A percentile compares a stretch with the other conserved stretches of the same genome.
Conservation (phyloP, 2,888 invertebrate genomes). For the Periphyllus acericola region DNA sequence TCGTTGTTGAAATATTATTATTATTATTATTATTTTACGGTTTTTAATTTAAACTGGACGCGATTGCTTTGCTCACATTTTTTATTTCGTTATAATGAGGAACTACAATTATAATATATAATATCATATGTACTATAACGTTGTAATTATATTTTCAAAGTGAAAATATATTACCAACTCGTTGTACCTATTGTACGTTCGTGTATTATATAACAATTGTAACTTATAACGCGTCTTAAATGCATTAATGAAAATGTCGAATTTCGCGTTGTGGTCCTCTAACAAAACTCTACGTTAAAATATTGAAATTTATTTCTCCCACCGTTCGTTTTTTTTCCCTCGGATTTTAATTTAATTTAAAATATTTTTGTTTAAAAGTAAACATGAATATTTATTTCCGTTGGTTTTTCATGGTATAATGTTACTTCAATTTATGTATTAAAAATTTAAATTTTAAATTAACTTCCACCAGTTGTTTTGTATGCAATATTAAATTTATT, state of each 20-base stretch:
- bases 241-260: not conserved
- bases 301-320: not conserved
- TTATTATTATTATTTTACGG: too few species aligned
- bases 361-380: not conserved
- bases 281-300: not conserved
- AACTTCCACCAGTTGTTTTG: not conserved
- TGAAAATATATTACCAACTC: not conserved
- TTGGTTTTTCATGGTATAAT: not conserved
- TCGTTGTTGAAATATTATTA: not conserved
- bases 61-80: not conserved
- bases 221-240: not conserved
- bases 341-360: not conserved
- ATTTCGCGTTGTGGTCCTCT: too few species aligned
- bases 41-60: not conserved
- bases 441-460: not conserved
- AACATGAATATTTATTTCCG: not conserved
- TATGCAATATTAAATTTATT: not conserved
- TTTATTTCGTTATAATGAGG: not conserved
- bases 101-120: too few species aligned
- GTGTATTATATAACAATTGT: too few species aligned
- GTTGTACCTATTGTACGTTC: not conserved
- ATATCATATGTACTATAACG: not conserved
- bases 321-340: not conserved
- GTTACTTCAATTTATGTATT: not conserved
- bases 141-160: not conserved